A percentile compares a stretch with the other conserved stretches of the same genome.
Evolutionary conservation across 2,888 invertebrate genomes (phyloP).

Genomic region (Rhopalosiphum nymphaeae): DNA sequence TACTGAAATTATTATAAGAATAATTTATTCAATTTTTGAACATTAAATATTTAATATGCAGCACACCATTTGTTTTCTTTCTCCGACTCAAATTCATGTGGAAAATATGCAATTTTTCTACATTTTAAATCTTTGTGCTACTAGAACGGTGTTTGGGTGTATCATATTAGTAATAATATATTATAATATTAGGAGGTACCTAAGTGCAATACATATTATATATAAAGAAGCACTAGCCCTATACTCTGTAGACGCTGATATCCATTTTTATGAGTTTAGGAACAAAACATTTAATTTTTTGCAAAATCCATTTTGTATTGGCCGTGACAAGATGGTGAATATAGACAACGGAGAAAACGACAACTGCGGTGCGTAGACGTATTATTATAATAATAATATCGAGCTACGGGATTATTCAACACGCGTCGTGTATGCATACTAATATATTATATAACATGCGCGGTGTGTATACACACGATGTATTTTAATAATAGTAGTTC

Average conservation of each 20-base stretch:
- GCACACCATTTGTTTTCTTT: neutral
- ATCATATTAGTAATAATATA: neutral
- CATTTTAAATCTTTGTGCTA: neutral
- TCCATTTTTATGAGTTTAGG: neutral
- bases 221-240: no score
- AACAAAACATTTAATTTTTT: neutral
- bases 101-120: no score
- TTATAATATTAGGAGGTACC: no score
- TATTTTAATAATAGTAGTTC: conserved; percentile 19
- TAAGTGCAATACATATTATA: neutral
- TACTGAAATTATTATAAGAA: neutral
- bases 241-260: neutral
- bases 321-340: neutral
- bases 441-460: neutral
- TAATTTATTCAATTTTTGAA: neutral
- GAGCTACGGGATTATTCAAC: neutral
- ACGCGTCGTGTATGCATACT: neutral
- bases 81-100: neutral
- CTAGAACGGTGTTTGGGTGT: neutral
- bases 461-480: neutral
- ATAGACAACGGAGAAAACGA: conserved; percentile 7
- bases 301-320: neutral
- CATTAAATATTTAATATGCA: neutral
- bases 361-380: neutral
- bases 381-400: conserved; percentile 26